These are phyloP conservation scores for Mesaphorura yosii DNA, from an alignment of 1,140 invertebrate species.

Conservation along the genomic window DNA sequence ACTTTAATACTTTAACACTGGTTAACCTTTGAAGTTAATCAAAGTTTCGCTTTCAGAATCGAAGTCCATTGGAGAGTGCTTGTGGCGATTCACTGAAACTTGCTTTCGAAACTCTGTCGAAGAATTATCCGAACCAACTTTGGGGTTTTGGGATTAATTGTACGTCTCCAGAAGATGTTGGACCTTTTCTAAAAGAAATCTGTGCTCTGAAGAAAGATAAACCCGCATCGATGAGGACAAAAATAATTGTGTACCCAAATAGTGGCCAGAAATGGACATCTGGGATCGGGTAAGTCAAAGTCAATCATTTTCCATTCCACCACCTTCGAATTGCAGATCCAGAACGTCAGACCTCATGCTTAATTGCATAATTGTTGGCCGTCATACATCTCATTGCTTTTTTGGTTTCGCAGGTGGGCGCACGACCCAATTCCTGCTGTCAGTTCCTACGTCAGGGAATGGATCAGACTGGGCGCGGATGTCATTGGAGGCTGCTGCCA, in stretches of 20 bases:
- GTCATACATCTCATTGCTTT: background rate
- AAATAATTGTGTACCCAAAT: conserved; percentile 60
- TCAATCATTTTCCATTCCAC: too few relatives aligned
- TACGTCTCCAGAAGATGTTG: conserved; percentile 50
- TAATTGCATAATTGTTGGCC: background rate
- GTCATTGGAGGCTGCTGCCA: conserved; percentile 71
- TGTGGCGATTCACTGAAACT: conserved; percentile 57
- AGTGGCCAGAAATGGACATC: conserved; percentile 50
- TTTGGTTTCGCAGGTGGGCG: conserved; percentile 38
- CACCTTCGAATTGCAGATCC: too few relatives aligned
- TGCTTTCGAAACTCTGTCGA: conserved; percentile 43
- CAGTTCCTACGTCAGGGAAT: conserved; percentile 49
- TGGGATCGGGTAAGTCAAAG: conserved; percentile 37
- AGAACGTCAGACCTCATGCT: too few relatives aligned
- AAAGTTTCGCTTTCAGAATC: background rate
- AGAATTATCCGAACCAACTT: conserved; percentile 53
- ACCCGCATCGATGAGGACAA: conserved; percentile 33
- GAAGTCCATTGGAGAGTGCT: conserved; percentile 28
- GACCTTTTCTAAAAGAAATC: conserved; percentile 44
- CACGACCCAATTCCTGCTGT: conserved; percentile 44
- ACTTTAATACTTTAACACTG: too few relatives aligned
- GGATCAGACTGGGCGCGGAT: conserved; percentile 55
- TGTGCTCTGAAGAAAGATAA: conserved; percentile 35
- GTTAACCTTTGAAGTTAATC: conserved; percentile 54
- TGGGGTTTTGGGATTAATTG: conserved; percentile 79